A percentile compares a stretch with the other conserved stretches of the same genome.
phyloP scores from a whole-genome alignment of 2,888 invertebrate species.

The Caenorhabditis sp. region DNA sequence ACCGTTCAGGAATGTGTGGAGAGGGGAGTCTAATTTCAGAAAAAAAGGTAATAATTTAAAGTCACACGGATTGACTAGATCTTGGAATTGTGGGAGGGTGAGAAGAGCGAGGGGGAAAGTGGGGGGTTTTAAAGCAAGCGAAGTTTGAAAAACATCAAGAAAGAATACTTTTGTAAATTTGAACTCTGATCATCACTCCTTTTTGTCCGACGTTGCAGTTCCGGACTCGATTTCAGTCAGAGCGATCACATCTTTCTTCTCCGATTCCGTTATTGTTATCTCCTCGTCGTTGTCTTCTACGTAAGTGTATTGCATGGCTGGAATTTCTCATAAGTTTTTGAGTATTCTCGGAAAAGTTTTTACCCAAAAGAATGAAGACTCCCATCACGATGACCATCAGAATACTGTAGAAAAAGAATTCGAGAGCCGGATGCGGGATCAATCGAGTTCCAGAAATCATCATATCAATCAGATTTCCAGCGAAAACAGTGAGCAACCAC shows the following conservation, averaged over 20 bases:
- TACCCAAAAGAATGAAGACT: constrained; percentile 74
- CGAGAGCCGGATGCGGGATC: constrained; percentile 78
- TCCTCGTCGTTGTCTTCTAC: constrained; percentile 66
- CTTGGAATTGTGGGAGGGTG: constrained; percentile 19
- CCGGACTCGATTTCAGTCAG: constrained; percentile 53
- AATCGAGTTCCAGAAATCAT: constrained; percentile 86
- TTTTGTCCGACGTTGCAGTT: constrained; percentile 31
- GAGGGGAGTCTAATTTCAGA: constrained; percentile 4
- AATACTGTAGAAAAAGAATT: constrained; percentile 82
- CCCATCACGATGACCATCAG: constrained; percentile 81
- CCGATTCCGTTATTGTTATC: constrained; percentile 33
- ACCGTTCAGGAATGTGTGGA: constrained; percentile 42
- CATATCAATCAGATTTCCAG: constrained; percentile 95
- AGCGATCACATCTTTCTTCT: constrained; percentile 53
- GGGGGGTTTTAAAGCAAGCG: constrained; percentile 35
- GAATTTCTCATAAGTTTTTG: constrained; percentile 15
- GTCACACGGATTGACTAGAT: constrained; percentile 60
- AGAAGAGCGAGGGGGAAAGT: neutral
- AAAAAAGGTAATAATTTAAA: constrained; percentile 55
- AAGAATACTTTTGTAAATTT: neutral
- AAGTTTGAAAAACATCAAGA: neutral
- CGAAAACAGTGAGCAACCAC: constrained; percentile 94
- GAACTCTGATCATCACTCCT: constrained; percentile 16
- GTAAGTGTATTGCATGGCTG: constrained; percentile 73
- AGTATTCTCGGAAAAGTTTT: neutral